These are phyloP conservation scores for Isoperla grammatica DNA, from an alignment of 2,888 invertebrate genomes.

Conservation along the genomic window DNA sequence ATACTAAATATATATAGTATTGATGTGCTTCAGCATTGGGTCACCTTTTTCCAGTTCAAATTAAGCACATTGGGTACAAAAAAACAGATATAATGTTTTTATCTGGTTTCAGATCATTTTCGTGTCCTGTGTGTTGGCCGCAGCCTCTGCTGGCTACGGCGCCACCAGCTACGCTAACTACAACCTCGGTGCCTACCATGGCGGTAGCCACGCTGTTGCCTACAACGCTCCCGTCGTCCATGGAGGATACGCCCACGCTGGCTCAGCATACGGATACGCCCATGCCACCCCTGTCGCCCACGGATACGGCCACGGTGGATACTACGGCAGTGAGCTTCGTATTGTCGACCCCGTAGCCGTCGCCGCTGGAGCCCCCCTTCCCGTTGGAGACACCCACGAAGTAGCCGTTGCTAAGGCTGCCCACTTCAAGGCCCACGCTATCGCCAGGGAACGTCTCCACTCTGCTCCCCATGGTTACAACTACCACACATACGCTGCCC, in stretches of 20 bases:
- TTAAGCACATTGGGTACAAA: no score
- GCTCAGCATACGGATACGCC: no score
- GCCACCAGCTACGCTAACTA: no score
- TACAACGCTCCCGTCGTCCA: background rate
- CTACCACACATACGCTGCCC: slow-evolving; percentile 39
- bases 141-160: no score
- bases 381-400: slow-evolving; percentile 40
- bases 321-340: slow-evolving; percentile 36
- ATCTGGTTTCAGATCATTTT: no score
- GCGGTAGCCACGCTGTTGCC: no score
- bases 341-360: slow-evolving; percentile 43
- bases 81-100: no score
- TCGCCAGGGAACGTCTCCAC: background rate
- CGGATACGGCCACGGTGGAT: background rate
- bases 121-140: no score
- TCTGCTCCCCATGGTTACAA: background rate
- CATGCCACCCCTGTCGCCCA: slow-evolving; percentile 50
- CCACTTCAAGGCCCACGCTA: slow-evolving; percentile 38
- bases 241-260: no score
- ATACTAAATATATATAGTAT: no score
- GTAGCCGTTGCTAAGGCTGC: slow-evolving; percentile 50
- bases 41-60: no score
- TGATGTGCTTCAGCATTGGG: no score
- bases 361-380: slow-evolving; percentile 40
- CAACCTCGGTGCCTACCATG: slow-evolving; percentile 28